These are phyloP conservation scores for Propithecus coquereli DNA, from an alignment of 2,113 vertebrate genomes.

Conservation along the genomic window DNA sequence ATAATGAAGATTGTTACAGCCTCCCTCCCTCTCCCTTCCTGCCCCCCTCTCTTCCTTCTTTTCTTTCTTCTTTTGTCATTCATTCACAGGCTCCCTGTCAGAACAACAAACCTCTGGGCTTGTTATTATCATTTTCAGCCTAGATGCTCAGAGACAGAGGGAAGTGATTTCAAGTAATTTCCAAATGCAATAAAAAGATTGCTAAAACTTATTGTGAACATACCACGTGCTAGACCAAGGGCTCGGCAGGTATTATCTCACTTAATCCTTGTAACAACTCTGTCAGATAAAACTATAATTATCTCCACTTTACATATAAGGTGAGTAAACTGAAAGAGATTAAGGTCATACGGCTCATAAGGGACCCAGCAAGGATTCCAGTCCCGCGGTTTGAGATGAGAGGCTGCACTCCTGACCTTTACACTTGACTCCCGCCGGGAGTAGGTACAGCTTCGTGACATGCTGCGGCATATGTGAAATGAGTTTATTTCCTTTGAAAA, in stretches of 20 bases:
- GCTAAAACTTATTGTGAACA: neutral
- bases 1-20: neutral
- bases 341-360: neutral
- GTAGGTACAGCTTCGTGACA: neutral
- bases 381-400: neutral
- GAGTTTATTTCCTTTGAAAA: neutral
- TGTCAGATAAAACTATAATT: neutral
- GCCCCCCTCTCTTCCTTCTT: neutral
- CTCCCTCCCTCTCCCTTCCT: neutral
- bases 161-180: constrained; percentile 4
- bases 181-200: constrained; percentile 4
- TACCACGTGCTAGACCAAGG: neutral
- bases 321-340: neutral
- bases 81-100: neutral
- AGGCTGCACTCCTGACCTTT: neutral
- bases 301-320: neutral
- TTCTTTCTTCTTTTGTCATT: neutral
- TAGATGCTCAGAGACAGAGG: neutral
- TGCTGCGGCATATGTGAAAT: neutral
- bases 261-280: neutral
- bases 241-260: neutral
- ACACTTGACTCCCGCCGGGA: neutral
- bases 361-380: neutral
- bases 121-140: neutral
- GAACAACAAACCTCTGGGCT: neutral